Percentiles rank a stretch among this genome's conserved stretches.
Conservation (phyloP, 2,797 vertebrate genomes). For the Strix occidentalis region DNA sequence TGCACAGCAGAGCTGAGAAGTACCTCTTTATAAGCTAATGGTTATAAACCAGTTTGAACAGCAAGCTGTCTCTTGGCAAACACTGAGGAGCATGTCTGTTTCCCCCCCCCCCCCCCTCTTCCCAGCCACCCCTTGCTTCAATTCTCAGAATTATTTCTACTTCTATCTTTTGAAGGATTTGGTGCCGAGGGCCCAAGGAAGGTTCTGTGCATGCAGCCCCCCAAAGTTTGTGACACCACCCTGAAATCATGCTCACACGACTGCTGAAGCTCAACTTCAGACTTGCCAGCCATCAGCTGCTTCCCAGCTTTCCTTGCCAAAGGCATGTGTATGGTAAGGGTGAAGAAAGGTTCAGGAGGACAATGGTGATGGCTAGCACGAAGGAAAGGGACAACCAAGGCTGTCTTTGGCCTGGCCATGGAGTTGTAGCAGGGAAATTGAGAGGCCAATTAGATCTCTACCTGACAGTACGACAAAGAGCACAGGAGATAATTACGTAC, state of each 20-base stretch:
- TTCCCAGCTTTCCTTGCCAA: neutral
- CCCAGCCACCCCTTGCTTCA: neutral
- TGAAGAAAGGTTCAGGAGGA: neutral
- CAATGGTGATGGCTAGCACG: neutral
- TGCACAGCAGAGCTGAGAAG: slow-evolving; percentile 25
- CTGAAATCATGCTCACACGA: neutral
- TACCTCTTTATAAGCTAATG: slow-evolving; percentile 38
- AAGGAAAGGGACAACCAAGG: neutral
- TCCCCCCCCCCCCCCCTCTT: neutral
- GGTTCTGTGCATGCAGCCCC: neutral
- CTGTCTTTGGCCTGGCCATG: neutral
- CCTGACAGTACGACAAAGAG: neutral
- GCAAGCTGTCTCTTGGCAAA: slow-evolving; percentile 60
- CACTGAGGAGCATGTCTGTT: neutral
- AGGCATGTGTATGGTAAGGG: neutral
- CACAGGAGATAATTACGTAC: neutral
- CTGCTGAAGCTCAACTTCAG: neutral
- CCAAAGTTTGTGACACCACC: neutral
- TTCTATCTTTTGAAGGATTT: neutral
- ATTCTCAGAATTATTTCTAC: slow-evolving; percentile 9
- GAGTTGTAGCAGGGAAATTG: neutral
- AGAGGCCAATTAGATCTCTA: neutral
- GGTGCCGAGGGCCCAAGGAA: neutral
- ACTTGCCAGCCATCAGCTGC: neutral
- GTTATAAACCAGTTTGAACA: slow-evolving; percentile 45